These are phyloP conservation scores for Nannospalax galili DNA, from an alignment of 2,113 vertebrate genomes.

Conservation along the genomic window DNA sequence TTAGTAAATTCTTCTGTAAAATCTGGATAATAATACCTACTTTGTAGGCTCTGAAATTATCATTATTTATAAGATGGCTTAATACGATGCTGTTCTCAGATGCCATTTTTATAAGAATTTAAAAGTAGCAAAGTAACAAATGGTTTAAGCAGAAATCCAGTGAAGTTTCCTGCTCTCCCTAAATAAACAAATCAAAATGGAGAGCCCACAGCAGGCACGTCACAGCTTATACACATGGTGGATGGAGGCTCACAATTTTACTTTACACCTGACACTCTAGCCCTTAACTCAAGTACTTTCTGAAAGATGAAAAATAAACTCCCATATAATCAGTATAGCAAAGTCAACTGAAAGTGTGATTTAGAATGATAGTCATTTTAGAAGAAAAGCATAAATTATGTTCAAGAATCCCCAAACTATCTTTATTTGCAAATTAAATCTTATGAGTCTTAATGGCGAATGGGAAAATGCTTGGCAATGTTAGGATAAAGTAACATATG, in stretches of 20 bases:
- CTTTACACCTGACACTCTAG: slow-evolving; percentile 36
- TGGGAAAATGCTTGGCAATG: neutral
- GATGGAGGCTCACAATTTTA: neutral
- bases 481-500: neutral
- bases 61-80: neutral
- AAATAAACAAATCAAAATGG: slow-evolving; percentile 17
- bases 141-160: neutral
- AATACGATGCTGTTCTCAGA: neutral
- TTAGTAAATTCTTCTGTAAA: slow-evolving; percentile 6
- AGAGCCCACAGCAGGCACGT: no score
- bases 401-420: neutral
- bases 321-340: slow-evolving; percentile 48
- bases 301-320: slow-evolving; percentile 52
- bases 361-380: neutral
- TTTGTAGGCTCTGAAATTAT: neutral
- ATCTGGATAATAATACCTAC: neutral
- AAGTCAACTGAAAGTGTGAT: slow-evolving; percentile 4
- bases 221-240: no score
- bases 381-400: slow-evolving; percentile 10
- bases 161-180: neutral
- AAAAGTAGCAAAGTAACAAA: neutral
- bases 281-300: slow-evolving; percentile 66
- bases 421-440: slow-evolving; percentile 40
- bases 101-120: slow-evolving; percentile 26
- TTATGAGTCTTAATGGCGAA: neutral